Percentiles rank a stretch among this genome's conserved stretches.
Conservation (phyloP, 2,888 invertebrate species). For the Galerucella calmariensis region DNA sequence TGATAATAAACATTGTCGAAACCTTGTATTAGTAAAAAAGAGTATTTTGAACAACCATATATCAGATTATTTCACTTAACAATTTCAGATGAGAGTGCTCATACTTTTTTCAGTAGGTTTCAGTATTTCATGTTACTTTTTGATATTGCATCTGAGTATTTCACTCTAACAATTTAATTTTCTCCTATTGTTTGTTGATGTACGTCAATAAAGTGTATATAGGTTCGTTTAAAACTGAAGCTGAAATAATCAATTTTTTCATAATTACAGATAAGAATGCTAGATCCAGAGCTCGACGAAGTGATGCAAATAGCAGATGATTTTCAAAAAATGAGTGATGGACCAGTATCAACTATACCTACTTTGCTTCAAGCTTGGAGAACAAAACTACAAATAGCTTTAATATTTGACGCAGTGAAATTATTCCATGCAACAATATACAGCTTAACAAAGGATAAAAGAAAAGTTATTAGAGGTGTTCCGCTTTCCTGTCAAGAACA, state of each 20-base stretch:
- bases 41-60: no score
- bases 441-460: conserved; percentile 65
- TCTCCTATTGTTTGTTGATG: not conserved
- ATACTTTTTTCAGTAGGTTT: no score
- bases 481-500: conserved; percentile 69
- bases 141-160: no score
- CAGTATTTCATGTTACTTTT: no score
- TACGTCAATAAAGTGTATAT: not conserved
- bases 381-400: conserved; percentile 78
- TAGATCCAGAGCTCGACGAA: conserved; percentile 70
- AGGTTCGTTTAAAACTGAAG: not conserved
- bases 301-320: conserved; percentile 55
- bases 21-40: no score
- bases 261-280: conserved; percentile 67
- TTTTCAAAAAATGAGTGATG: conserved; percentile 36
- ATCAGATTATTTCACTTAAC: no score
- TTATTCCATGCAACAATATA: conserved; percentile 84
- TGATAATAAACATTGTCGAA: no score
- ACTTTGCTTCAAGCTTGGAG: conserved; percentile 41
- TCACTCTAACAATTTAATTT: not conserved
- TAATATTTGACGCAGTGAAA: conserved; percentile 86
- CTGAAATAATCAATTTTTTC: not conserved
- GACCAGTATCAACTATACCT: conserved; percentile 21
- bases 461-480: conserved; percentile 40
- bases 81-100: no score